Evolutionary conservation across 2,113 vertebrate genomes (phyloP).

Genomic region (Zosterops pallidus): DNA sequence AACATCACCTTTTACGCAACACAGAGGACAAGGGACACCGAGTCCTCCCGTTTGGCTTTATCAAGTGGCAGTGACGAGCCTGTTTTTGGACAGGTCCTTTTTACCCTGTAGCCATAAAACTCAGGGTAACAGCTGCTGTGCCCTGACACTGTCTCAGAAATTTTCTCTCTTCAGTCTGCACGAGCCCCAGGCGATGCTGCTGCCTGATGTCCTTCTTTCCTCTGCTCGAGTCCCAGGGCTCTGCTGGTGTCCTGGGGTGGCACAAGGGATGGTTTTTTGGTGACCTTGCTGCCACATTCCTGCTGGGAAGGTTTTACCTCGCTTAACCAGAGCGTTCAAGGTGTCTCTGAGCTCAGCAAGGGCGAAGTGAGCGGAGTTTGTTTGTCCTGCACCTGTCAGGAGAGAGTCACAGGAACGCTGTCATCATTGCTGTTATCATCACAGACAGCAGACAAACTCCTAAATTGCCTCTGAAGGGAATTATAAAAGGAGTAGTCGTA

Average conservation of each 20-base stretch:
- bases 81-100: neutral
- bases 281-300: neutral
- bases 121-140: neutral
- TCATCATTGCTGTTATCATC: rapidly evolving
- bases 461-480: neutral
- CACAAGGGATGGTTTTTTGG: neutral
- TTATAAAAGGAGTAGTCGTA: rapidly evolving
- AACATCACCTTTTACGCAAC: neutral
- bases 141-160: neutral
- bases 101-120: neutral
- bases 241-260: neutral
- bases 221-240: neutral
- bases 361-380: rapidly evolving
- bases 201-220: neutral
- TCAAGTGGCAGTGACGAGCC: neutral
- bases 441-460: rapidly evolving
- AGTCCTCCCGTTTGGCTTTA: neutral
- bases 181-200: neutral
- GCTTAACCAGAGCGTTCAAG: rapidly evolving
- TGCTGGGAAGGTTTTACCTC: neutral
- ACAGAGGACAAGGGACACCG: neutral
- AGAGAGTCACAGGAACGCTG: rapidly evolving
- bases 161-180: neutral
- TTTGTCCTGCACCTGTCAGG: neutral
- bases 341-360: neutral